These are phyloP conservation scores for Brienomyrus longianalis DNA, from an alignment of 2,113 vertebrate species.

Conservation along the genomic window DNA sequence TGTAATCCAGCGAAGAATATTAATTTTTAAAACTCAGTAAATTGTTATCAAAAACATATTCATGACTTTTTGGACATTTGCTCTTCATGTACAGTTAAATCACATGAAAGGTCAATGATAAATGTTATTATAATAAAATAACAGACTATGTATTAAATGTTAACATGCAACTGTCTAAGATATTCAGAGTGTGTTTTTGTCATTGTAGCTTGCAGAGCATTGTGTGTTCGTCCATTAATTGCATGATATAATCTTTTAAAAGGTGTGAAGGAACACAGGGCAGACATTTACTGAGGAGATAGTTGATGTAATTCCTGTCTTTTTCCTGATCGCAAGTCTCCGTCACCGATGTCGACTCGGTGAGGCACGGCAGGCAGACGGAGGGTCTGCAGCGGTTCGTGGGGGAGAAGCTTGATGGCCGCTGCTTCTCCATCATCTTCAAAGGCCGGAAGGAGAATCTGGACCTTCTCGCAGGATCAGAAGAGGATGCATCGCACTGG, in stretches of 20 bases:
- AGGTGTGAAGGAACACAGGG: not conserved
- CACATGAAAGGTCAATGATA: not conserved
- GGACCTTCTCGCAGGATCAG: conserved; percentile 70
- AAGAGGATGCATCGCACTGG: conserved; percentile 69
- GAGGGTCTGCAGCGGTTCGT: conserved; percentile 82
- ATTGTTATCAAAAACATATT: not conserved
- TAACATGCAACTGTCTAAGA: not conserved
- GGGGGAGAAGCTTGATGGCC: conserved; percentile 56
- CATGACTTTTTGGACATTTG: not conserved
- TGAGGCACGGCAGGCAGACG: conserved; percentile 79
- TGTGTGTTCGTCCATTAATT: not conserved
- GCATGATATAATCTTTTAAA: not conserved
- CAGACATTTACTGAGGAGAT: conserved; percentile 35
- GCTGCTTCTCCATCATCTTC: conserved; percentile 90
- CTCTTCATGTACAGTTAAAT: not conserved
- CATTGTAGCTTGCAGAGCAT: not conserved
- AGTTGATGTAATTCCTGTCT: not conserved
- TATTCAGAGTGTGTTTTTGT: not conserved
- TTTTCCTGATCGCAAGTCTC: conserved; percentile 62
- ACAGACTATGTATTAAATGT: not conserved
- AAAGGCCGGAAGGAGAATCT: conserved; percentile 77
- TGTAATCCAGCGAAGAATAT: not conserved
- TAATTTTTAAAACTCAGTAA: not conserved
- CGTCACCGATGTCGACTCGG: conserved; percentile 82
- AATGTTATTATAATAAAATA: not conserved